Percentiles rank a stretch among this genome's conserved stretches.
Evolutionary conservation across 2,797 vertebrate species (phyloP).

Genomic region (Pyrrhura leucotis): DNA sequence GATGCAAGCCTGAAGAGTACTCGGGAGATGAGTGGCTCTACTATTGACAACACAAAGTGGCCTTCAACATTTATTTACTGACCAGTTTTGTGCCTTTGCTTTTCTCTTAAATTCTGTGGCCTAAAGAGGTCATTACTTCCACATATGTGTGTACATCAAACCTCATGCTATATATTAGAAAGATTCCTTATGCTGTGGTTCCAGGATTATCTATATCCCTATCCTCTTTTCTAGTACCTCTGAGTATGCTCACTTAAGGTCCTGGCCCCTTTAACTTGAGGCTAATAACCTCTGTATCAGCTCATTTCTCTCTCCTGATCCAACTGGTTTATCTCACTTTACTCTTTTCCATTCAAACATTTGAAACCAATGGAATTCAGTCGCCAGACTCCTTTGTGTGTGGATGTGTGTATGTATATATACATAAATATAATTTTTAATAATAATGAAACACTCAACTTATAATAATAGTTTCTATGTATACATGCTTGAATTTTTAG

Average conservation of each 20-base stretch:
- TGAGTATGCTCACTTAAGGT: background rate
- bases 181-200: background rate
- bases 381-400: background rate
- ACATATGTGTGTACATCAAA: background rate
- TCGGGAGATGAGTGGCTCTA: background rate
- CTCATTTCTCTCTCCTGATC: background rate
- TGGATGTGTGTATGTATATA: accelerated
- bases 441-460: background rate
- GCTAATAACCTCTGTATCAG: background rate
- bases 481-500: background rate
- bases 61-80: background rate
- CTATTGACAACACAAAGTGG: accelerated
- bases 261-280: background rate
- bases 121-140: background rate
- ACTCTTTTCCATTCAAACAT: background rate
- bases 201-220: background rate
- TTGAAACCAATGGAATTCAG: background rate
- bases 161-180: background rate
- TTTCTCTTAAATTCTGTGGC: background rate
- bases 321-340: background rate
- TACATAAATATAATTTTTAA: background rate
- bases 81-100: background rate
- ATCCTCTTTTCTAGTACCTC: background rate
- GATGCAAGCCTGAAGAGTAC: background rate
- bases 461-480: background rate